Percentiles rank a stretch among this genome's conserved stretches.
These are phyloP conservation scores for Chelon labrosus DNA, from an alignment of 2,797 vertebrate genomes.

Conservation along the genomic window DNA sequence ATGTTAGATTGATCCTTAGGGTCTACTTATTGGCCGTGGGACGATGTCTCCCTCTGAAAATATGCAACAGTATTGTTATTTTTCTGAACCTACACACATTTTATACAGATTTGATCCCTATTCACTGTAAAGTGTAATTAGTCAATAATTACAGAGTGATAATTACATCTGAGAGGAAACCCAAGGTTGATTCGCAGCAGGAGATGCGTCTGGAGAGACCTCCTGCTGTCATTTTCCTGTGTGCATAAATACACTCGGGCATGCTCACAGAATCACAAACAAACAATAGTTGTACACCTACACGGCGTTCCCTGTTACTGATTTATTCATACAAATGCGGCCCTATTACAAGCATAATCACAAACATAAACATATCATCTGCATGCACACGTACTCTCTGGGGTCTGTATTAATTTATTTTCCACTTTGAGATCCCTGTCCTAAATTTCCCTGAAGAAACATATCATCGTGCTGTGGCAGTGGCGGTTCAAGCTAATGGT, in stretches of 20 bases:
- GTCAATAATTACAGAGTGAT: constrained; percentile 87
- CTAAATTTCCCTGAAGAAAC: constrained; percentile 58
- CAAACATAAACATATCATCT: constrained; percentile 57
- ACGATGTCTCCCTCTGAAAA: constrained; percentile 44
- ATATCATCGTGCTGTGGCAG: constrained; percentile 6
- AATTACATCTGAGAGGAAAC: constrained; percentile 87
- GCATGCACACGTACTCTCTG: constrained; percentile 49
- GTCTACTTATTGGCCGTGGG: constrained; percentile 16
- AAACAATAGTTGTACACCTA: constrained; percentile 46
- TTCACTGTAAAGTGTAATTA: constrained; percentile 85
- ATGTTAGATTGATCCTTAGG: constrained; percentile 44
- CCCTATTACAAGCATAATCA: constrained; percentile 56
- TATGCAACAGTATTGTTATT: constrained; percentile 43
- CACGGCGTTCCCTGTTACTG: constrained; percentile 20
- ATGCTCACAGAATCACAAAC: constrained; percentile 24
- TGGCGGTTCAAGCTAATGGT: constrained; percentile 21
- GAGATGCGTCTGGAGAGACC: constrained; percentile 73
- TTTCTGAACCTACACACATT: constrained; percentile 41
- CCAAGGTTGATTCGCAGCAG: constrained; percentile 80
- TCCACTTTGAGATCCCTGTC: constrained; percentile 26
- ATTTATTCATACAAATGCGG: constrained; percentile 50
- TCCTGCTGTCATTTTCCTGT: constrained; percentile 63
- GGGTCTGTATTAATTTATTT: constrained; percentile 57
- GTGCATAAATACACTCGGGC: constrained; percentile 19
- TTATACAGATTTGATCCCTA: constrained; percentile 45